Percentiles rank a stretch among this genome's conserved stretches.
phyloP scores from a whole-genome alignment of 2,888 invertebrate genomes.

The Hirtodrosophila alboralis region DNA sequence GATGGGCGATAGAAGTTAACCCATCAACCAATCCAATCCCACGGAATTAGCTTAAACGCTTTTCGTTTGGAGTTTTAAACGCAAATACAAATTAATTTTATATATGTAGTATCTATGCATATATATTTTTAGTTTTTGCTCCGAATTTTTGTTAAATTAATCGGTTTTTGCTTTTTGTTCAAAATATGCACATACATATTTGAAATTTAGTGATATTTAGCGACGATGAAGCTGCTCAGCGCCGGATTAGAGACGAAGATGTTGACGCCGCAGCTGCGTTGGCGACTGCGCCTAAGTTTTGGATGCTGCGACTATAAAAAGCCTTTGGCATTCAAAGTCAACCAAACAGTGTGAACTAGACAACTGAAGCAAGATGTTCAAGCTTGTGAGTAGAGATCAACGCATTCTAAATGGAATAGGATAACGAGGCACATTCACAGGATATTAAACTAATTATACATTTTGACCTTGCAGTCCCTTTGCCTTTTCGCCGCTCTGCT shows the following conservation, averaged over 20 bases:
- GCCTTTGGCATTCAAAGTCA: slow-evolving; percentile 55
- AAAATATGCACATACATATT: slow-evolving; percentile 40
- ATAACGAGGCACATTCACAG: neutral
- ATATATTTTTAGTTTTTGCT: slow-evolving; percentile 26
- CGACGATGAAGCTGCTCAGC: slow-evolving; percentile 26
- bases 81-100: neutral
- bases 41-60: slow-evolving; percentile 64
- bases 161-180: slow-evolving; percentile 39
- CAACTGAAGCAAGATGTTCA: slow-evolving; percentile 78
- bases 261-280: slow-evolving; percentile 19
- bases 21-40: slow-evolving; percentile 38
- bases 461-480: slow-evolving; percentile 47
- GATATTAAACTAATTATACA: slow-evolving; percentile 6
- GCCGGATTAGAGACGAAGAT: slow-evolving; percentile 57
- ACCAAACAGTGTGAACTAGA: slow-evolving; percentile 75
- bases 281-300: slow-evolving; percentile 34
- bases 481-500: slow-evolving; percentile 71
- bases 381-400: slow-evolving; percentile 72
- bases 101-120: neutral
- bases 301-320: slow-evolving; percentile 66
- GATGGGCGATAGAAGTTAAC: slow-evolving; percentile 16
- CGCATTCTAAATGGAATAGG: too few species aligned
- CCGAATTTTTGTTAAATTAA: slow-evolving; percentile 50
- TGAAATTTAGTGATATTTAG: slow-evolving; percentile 59
- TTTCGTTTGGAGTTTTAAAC: slow-evolving; percentile 21